phyloP scores from a whole-genome alignment of 2,797 vertebrate genomes.

The Spondyliosoma cantharus region DNA sequence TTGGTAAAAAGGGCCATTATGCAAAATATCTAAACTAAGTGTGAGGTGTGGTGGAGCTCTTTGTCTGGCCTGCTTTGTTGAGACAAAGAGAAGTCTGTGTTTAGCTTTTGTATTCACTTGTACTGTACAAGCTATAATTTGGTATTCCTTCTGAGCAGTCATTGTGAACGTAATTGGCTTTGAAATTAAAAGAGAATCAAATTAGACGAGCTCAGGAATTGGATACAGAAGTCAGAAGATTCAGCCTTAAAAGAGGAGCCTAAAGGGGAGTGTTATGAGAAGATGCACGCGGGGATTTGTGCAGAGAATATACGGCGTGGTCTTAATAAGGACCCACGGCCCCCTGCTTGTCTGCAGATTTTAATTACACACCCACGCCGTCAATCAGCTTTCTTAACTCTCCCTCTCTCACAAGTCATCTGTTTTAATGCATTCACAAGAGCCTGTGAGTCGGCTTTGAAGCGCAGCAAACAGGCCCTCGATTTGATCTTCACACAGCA shows the following conservation, averaged over 20 bases:
- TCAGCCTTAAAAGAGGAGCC: conserved; percentile 54
- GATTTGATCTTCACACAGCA: conserved; percentile 66
- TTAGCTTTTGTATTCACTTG: conserved; percentile 71
- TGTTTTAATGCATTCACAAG: conserved; percentile 74
- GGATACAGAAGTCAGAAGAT: conserved; percentile 59
- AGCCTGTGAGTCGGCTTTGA: conserved; percentile 67
- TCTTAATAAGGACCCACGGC: conserved; percentile 77
- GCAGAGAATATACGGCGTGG: conserved; percentile 48
- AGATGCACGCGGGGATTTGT: conserved; percentile 70
- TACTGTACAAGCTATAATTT: conserved; percentile 76
- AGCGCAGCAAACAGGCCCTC: conserved; percentile 60
- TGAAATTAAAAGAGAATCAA: conserved; percentile 74
- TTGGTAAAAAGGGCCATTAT: conserved; percentile 63
- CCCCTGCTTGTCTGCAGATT: conserved; percentile 66
- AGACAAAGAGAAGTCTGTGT: conserved; percentile 74
- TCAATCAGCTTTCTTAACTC: conserved; percentile 77
- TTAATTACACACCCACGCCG: conserved; percentile 78
- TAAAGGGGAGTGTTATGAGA: conserved; percentile 49
- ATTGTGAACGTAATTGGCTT: conserved; percentile 67
- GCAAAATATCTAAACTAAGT: conserved; percentile 67
- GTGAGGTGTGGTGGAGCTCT: conserved; percentile 66
- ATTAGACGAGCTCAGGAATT: conserved; percentile 58
- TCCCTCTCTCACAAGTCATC: conserved; percentile 64
- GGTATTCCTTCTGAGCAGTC: conserved; percentile 72
- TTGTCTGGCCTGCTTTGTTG: conserved; percentile 63